A percentile compares a stretch with the other conserved stretches of the same genome.
phyloP scores from a whole-genome alignment of 2,888 invertebrate species.

The Diadegma fenestrale region DNA sequence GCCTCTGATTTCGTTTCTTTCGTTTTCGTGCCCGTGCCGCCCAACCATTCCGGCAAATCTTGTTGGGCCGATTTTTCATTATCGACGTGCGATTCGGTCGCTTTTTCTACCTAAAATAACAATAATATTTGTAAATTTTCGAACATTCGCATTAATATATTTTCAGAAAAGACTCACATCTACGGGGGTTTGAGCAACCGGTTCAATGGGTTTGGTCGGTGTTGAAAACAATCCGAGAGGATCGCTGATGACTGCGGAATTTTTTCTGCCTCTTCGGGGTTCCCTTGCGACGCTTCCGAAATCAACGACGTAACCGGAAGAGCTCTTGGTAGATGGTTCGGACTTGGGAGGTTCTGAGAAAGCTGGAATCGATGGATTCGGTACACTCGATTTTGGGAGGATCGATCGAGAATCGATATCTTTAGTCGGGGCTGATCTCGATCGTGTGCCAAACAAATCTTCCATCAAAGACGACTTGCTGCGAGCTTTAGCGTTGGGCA shows the following conservation, averaged over 20 bases:
- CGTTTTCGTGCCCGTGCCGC: slow-evolving; percentile 73
- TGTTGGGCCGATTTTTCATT: slow-evolving; percentile 64
- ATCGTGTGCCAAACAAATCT: slow-evolving; percentile 77
- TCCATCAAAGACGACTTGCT: slow-evolving; percentile 78
- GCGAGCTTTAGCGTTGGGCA: slow-evolving; percentile 69
- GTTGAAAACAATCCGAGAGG: slow-evolving; percentile 78
- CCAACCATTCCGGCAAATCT: slow-evolving; percentile 81
- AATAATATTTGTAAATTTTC: neutral
- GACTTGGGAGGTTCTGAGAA: slow-evolving; percentile 62
- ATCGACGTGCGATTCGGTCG: slow-evolving; percentile 14
- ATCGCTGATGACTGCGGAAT: slow-evolving; percentile 75
- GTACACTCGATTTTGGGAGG: slow-evolving; percentile 50
- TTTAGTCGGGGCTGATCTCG: slow-evolving; percentile 53
- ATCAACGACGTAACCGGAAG: slow-evolving; percentile 71
- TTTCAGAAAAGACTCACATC: slow-evolving; percentile 44
- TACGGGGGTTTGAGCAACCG: neutral
- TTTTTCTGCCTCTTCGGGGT: slow-evolving; percentile 77
- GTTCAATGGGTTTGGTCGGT: slow-evolving; percentile 34
- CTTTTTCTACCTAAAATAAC: slow-evolving; percentile 36
- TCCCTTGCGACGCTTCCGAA: slow-evolving; percentile 73
- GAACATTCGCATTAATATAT: neutral
- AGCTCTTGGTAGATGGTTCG: slow-evolving; percentile 62
- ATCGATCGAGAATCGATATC: slow-evolving; percentile 56
- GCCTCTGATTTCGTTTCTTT: slow-evolving; percentile 67
- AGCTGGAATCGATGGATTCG: slow-evolving; percentile 53